phyloP scores from a whole-genome alignment of 2,113 vertebrate species.

The Macquaria ambigua region DNA sequence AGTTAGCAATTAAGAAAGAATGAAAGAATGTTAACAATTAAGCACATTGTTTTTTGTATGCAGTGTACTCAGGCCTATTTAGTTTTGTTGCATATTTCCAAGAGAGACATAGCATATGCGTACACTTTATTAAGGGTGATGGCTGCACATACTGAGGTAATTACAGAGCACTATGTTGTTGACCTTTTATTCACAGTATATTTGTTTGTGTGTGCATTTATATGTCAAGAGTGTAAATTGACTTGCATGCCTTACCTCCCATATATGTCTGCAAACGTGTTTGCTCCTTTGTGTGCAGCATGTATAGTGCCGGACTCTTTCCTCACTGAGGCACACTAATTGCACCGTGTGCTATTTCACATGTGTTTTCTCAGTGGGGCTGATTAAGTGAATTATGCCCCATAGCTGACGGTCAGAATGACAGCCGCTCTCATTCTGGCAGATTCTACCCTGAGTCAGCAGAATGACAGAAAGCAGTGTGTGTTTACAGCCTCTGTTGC shows the following conservation, averaged over 20 bases:
- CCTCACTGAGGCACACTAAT: constrained; percentile 20
- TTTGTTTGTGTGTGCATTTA: constrained; percentile 8
- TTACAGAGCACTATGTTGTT: constrained; percentile 14
- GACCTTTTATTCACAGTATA: not conserved
- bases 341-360: constrained; percentile 46
- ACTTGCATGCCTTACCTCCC: not conserved
- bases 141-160: constrained; percentile 6
- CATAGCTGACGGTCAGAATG: constrained; percentile 53
- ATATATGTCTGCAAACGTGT: constrained; percentile 6
- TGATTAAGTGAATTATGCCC: constrained; percentile 65
- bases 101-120: not conserved
- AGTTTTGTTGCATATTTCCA: not conserved
- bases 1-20: not conserved
- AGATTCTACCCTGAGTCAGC: constrained; percentile 57
- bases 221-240: not conserved
- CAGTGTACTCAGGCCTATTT: not conserved
- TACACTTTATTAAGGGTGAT: constrained; percentile 1
- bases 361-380: constrained; percentile 61
- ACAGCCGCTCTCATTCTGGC: constrained; percentile 55
- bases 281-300: not conserved
- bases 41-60: constrained; percentile 5
- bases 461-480: constrained; percentile 46
- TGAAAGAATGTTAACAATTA: constrained; percentile 6
- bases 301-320: not conserved
- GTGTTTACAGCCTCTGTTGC: constrained; percentile 58